Evolutionary conservation across 2,113 vertebrate species (phyloP).

Genomic region (Thermophis baileyi): DNA sequence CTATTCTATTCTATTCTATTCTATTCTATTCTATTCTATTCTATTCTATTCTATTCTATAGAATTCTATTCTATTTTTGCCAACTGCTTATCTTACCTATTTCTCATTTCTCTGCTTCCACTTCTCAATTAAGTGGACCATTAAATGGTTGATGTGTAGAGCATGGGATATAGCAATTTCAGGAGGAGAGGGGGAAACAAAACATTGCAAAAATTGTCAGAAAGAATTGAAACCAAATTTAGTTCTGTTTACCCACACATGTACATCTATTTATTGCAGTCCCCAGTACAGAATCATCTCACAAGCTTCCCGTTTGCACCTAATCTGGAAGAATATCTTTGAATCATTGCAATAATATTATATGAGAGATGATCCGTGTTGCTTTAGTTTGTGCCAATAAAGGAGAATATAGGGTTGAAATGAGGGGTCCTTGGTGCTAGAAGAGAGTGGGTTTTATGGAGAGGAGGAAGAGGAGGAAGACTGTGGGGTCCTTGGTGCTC

Average conservation of each 20-base stretch:
- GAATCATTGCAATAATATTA: not conserved
- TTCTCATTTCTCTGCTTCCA: not conserved
- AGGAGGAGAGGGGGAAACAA: not conserved
- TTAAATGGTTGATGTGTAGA: not conserved
- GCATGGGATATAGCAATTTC: not conserved
- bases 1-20: too few species aligned
- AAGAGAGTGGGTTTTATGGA: too few species aligned
- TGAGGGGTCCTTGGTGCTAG: not conserved
- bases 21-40: too few species aligned
- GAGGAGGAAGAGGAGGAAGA: too few species aligned
- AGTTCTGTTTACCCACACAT: not conserved
- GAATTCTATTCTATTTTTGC: too few species aligned
- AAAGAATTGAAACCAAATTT: not conserved
- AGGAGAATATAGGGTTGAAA: not conserved
- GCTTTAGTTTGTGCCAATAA: not conserved
- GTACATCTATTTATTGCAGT: not conserved
- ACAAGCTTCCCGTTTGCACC: not conserved
- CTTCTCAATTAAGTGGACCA: not conserved
- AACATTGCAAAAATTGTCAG: not conserved
- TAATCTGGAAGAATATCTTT: not conserved
- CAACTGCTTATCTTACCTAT: not conserved
- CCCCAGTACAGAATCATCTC: not conserved
- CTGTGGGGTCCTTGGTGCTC: too few species aligned
- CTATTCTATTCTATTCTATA: too few species aligned
- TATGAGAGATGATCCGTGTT: not conserved